Conservation (phyloP, 2,113 vertebrate species). For the Aptenodytes forsteri region DNA sequence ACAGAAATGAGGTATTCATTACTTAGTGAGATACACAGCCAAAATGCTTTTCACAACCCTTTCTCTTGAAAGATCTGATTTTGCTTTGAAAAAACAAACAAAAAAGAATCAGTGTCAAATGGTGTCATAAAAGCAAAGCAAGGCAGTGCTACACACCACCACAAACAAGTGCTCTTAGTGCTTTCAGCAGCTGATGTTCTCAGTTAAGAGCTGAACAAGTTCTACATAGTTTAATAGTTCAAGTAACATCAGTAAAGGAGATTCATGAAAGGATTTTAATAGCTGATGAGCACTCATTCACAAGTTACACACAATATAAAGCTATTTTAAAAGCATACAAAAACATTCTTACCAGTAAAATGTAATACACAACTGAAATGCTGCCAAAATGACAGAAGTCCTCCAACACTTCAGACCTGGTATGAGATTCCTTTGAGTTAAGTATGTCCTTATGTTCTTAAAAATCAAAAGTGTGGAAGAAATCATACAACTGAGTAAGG, state of each 20-base stretch:
- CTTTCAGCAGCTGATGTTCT: not conserved
- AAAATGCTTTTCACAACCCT: not conserved
- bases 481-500: not conserved
- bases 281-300: not conserved
- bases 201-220: not conserved
- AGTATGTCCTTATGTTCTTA: not conserved
- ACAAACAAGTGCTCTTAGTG: not conserved
- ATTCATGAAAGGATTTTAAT: not conserved
- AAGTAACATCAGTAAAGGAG: not conserved
- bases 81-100: not conserved
- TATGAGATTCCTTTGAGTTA: not conserved
- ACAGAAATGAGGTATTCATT: not conserved
- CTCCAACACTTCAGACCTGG: not conserved
- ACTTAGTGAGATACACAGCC: not conserved
- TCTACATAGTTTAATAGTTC: not conserved
- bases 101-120: not conserved
- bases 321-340: not conserved
- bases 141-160: not conserved
- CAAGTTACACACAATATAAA: not conserved
- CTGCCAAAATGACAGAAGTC: not conserved
- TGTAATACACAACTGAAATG: not conserved
- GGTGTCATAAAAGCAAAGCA: not conserved
- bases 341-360: not conserved
- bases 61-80: not conserved
- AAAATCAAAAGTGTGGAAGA: not conserved